A percentile compares a stretch with the other conserved stretches of the same genome.
phyloP scores from a whole-genome alignment of 2,797 vertebrate genomes.

The Vultur gryphus region DNA sequence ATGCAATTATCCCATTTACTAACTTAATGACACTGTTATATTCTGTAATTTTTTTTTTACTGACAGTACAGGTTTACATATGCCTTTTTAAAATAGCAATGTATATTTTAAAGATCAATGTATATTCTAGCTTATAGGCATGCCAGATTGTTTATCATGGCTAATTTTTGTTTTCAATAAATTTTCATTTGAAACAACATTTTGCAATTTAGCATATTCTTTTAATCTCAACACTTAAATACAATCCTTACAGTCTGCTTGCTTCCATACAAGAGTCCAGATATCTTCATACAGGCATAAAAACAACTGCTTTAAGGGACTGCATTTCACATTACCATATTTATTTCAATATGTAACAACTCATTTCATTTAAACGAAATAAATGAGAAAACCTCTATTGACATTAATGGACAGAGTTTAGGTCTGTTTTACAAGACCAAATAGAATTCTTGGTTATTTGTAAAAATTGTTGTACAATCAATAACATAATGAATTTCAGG shows the following conservation, averaged over 20 bases:
- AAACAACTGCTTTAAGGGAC: neutral
- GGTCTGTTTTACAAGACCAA: neutral
- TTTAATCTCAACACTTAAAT: neutral
- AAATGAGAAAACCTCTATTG: neutral
- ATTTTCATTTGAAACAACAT: neutral
- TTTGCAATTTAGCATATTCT: neutral
- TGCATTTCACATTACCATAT: neutral
- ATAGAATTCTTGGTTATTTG: neutral
- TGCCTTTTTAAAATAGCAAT: slow-evolving; percentile 6
- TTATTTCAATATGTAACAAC: neutral
- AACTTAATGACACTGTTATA: slow-evolving; percentile 51
- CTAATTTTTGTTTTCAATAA: neutral
- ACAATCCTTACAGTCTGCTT: neutral
- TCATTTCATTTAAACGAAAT: neutral
- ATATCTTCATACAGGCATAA: neutral
- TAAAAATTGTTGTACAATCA: neutral
- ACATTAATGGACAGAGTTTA: neutral
- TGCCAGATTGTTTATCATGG: neutral
- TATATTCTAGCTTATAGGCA: neutral
- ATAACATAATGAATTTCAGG: neutral
- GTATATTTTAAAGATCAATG: neutral
- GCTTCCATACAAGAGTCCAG: neutral
- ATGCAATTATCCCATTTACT: slow-evolving; percentile 65
- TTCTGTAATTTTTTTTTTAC: slow-evolving; percentile 30
- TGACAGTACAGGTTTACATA: slow-evolving; percentile 39